Conservation (phyloP, 2,888 invertebrate species). For the Oasisia sp. region DNA sequence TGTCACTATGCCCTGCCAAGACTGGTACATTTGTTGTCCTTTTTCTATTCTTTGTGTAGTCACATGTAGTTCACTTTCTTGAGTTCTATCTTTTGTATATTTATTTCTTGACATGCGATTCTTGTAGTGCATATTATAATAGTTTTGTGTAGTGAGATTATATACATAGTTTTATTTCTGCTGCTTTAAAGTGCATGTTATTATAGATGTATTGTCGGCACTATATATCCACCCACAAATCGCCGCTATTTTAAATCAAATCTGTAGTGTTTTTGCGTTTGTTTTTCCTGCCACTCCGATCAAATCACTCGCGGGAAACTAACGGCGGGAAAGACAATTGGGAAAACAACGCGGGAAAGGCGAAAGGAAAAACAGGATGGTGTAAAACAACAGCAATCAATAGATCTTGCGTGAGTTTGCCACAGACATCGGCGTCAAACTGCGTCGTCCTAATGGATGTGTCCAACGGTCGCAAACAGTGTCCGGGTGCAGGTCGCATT, state of each 20-base stretch:
- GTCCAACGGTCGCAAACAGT: background rate
- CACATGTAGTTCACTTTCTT: too few relatives aligned
- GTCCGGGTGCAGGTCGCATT: background rate
- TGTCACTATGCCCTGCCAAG: too few relatives aligned
- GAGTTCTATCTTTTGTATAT: too few relatives aligned
- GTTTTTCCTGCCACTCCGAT: background rate
- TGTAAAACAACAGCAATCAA: background rate
- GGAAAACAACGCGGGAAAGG: background rate
- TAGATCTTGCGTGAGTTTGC: background rate
- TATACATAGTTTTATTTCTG: background rate
- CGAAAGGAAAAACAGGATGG: background rate
- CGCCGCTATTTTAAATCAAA: background rate
- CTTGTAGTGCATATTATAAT: too few relatives aligned
- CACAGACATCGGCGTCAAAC: background rate
- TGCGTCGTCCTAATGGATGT: constrained; percentile 8
- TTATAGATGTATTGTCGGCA: background rate
- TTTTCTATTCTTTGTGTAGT: too few relatives aligned
- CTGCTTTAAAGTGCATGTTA: background rate
- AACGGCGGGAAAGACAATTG: background rate
- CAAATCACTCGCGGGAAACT: background rate
- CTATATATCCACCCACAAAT: background rate
- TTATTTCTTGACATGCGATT: too few relatives aligned
- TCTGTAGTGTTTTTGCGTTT: background rate
- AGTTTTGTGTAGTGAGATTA: too few relatives aligned
- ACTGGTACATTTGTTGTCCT: too few relatives aligned